Conservation (phyloP, 2,888 invertebrate species). For the Periphyllus acericola region DNA sequence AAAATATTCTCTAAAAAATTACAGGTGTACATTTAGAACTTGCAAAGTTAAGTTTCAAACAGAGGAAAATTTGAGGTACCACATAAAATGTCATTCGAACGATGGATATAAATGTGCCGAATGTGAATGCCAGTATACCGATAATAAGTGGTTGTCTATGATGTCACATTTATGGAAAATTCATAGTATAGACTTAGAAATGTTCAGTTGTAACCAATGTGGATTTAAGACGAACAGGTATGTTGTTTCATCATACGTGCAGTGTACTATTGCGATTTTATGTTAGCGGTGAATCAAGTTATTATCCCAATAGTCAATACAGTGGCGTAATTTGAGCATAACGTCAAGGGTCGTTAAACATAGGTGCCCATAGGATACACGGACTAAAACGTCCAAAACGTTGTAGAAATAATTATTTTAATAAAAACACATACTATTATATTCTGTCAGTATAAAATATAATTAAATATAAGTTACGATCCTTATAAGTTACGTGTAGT, state of each 20-base stretch:
- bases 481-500: too few relatives aligned
- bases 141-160: conserved; percentile 74
- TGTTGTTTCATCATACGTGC: background rate
- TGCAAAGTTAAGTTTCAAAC: conserved; percentile 73
- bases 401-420: too few relatives aligned
- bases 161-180: conserved; percentile 83
- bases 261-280: background rate
- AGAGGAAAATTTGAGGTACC: conserved; percentile 73
- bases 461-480: too few relatives aligned
- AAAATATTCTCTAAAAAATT: background rate
- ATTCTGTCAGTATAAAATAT: too few relatives aligned
- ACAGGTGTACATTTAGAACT: conserved; percentile 70
- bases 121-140: conserved; percentile 74
- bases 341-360: too few relatives aligned
- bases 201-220: conserved; percentile 81
- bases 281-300: background rate
- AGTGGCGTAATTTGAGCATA: too few relatives aligned
- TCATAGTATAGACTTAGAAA: conserved; percentile 82
- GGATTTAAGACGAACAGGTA: conserved; percentile 74
- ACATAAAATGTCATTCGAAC: conserved; percentile 73
- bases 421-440: too few relatives aligned
- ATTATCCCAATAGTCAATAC: too few relatives aligned
- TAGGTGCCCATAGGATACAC: too few relatives aligned
- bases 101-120: conserved; percentile 70
- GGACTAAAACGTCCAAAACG: too few relatives aligned